Base-by-base conservation (phyloP, 2,888 invertebrate species). In the Quadriops clusia region DNA sequence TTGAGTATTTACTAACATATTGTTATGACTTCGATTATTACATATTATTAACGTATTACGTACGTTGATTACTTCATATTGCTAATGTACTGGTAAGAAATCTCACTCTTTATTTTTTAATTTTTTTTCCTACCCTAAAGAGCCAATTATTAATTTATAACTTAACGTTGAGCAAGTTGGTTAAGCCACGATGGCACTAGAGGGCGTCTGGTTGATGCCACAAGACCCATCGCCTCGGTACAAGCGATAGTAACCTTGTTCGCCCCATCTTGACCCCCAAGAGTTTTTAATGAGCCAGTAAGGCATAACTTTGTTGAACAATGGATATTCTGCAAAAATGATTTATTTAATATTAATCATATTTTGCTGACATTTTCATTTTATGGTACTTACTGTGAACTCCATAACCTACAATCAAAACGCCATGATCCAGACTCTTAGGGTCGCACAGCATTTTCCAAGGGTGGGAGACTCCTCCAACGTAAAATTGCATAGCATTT, bases 231-330 rank as follows among this genome's bases (percentile, higher is more conserved):
- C 90, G 7, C 97, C 97, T 34, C 95, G 72, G 60, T 79, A 97
- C 32, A 95, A 80, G 42, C 89, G 71, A 60, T 93, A 95, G 60
- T 94, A 95, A 2, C 95, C 94, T 67, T 85, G 77, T 60, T 91
- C 90, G 20, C 94, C 94, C 93, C 93, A 94, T 13, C 63, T 61
- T 17, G 65, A 56, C 28, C 94, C 93, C 94, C 94, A 95, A 7
- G 91, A 91, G 62, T 94, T 94, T 68, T 94, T 94, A 16, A 94
- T 68, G 38, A 81, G 81, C 94, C 94, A 94, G 58, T 78, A 94
- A 0, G 90, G 90, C 23, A 86, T 56, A 1, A 65, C 69, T 60
- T 80, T 84, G 49, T 87, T 74, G 64, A 87, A 87, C 21, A 78
- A 58, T 5, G 82, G 79, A 63, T 84, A 85, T 23, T 70, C 84